Evolutionary conservation across 1,140 invertebrate species (phyloP).

Genomic region (Heliconius congener): DNA sequence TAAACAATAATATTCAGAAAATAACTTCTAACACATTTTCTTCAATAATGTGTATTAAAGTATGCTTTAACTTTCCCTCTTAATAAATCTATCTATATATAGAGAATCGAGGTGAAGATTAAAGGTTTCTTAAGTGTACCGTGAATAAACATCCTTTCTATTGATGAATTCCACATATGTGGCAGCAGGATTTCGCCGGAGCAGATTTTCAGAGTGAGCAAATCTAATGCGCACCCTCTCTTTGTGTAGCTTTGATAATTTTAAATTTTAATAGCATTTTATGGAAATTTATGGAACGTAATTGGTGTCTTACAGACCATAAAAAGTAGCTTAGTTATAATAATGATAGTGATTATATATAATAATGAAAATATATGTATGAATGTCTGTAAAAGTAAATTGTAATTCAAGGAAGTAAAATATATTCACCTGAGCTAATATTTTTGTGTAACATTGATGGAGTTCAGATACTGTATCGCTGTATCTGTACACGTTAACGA

Average conservation of each 20-base stretch:
- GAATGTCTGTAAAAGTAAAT: not conserved
- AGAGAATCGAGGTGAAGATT: not conserved
- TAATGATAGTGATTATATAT: no score
- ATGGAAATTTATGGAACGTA: conserved; percentile 1
- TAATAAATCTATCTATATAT: not conserved
- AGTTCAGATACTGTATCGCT: conserved; percentile 88
- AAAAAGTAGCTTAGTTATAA: not conserved
- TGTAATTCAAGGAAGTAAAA: not conserved
- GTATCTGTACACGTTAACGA: conserved; percentile 95
- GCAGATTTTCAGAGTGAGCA: conserved; percentile 1
- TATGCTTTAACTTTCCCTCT: not conserved
- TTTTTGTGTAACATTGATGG: conserved; percentile 93
- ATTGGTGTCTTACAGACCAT: not conserved
- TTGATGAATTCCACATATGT: conserved; percentile 19
- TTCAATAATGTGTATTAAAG: not conserved
- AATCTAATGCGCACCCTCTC: conserved; percentile 12
- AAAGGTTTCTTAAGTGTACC: not conserved
- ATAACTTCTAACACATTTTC: not conserved
- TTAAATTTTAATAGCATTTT: not conserved
- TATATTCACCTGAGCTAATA: conserved; percentile 87
- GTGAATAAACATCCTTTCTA: not conserved
- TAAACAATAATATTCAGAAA: not conserved
- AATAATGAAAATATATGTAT: not conserved
- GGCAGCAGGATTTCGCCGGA: no score
- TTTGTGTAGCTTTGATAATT: conserved; percentile 1